A percentile compares a stretch with the other conserved stretches of the same genome.
Evolutionary conservation across 2,888 invertebrate species (phyloP).

Genomic region (Tipula lateralis): DNA sequence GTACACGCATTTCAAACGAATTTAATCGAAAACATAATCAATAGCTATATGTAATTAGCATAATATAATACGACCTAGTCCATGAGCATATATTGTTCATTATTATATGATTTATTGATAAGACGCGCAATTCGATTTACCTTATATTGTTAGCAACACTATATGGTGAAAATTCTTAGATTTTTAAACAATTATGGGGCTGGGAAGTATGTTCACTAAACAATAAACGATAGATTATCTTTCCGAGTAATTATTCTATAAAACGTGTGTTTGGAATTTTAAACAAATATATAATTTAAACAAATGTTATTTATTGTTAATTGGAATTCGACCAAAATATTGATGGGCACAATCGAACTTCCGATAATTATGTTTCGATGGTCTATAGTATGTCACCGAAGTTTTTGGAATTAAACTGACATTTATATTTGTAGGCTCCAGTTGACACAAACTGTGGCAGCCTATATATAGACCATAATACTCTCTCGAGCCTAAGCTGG

Average conservation of each 20-base stretch:
- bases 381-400: too few species aligned
- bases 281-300: too few species aligned
- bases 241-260: not conserved
- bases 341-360: too few species aligned
- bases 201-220: not conserved
- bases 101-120: not conserved
- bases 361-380: too few species aligned
- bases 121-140: not conserved
- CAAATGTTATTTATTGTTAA: too few species aligned
- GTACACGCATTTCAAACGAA: not conserved
- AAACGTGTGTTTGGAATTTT: not conserved
- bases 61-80: not conserved
- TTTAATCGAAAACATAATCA: not conserved
- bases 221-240: not conserved
- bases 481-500: too few species aligned
- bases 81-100: not conserved
- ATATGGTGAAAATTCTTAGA: not conserved
- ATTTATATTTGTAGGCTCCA: too few species aligned
- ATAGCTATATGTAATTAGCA: not conserved
- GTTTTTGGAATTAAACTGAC: too few species aligned
- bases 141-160: not conserved
- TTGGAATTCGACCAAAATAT: too few species aligned
- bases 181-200: not conserved
- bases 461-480: too few species aligned
- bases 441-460: too few species aligned